A percentile compares a stretch with the other conserved stretches of the same genome.
Conservation (phyloP, 2,797 vertebrate genomes). For the Rhinogobio ventralis region DNA sequence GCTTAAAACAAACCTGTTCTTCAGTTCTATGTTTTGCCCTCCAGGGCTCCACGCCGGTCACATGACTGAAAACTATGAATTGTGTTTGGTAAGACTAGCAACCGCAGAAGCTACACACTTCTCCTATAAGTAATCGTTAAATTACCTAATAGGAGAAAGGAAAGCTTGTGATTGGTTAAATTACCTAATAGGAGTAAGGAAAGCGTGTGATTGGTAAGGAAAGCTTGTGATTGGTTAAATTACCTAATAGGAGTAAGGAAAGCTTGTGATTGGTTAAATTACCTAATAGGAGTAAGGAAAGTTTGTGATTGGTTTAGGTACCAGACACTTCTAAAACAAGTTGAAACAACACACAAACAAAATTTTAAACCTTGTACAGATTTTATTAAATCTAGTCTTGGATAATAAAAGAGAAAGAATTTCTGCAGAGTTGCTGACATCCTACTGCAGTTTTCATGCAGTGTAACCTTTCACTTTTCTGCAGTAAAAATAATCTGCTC, state of each 20-base stretch:
- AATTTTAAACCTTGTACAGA: not conserved
- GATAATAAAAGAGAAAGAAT: not conserved
- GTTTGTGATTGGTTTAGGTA: not conserved
- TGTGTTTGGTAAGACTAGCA: not conserved
- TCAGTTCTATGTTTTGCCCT: not conserved
- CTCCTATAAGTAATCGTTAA: not conserved
- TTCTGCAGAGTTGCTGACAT: not conserved
- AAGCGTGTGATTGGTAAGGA: not conserved
- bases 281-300: not conserved
- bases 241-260: not conserved
- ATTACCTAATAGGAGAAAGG: not conserved
- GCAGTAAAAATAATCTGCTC: not conserved
- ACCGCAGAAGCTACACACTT: not conserved
- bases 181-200: not conserved
- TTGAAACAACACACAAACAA: not conserved
- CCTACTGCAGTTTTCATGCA: not conserved
- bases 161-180: not conserved
- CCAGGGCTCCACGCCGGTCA: too few relatives aligned
- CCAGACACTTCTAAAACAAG: not conserved
- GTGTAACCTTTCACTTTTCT: conserved; percentile 13
- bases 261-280: not conserved
- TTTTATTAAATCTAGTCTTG: conserved; percentile 6
- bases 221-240: not conserved
- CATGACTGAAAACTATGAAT: not conserved
- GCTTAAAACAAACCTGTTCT: too few relatives aligned